Conservation (phyloP, 2,888 invertebrate species). For the Chamaedrilus cognettii region DNA sequence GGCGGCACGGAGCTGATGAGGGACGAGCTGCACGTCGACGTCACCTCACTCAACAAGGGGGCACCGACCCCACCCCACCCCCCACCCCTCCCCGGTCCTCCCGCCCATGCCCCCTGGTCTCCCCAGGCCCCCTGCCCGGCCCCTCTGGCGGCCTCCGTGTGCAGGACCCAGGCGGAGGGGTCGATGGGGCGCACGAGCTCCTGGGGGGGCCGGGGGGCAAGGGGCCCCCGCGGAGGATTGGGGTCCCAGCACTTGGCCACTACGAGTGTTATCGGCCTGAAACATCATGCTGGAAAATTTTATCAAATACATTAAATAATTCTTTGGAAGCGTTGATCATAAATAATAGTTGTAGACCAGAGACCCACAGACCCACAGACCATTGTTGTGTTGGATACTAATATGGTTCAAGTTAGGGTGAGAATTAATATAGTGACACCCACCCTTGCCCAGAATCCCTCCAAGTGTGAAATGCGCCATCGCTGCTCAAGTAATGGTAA, state of each 20-base stretch:
- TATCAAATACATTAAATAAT: too few relatives aligned
- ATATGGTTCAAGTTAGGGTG: too few relatives aligned
- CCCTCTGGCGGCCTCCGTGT: conserved; percentile 77
- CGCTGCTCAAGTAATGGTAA: too few relatives aligned
- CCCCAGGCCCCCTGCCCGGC: conserved; percentile 31
- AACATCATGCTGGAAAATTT: too few relatives aligned
- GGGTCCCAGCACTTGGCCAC: conserved; percentile 99
- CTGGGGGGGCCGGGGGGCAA: conserved; percentile 83
- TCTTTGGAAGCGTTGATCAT: too few relatives aligned
- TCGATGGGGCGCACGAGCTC: conserved; percentile 99
- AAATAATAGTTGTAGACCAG: too few relatives aligned
- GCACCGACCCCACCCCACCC: conserved; percentile 10
- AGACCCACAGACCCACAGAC: too few relatives aligned
- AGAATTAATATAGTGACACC: too few relatives aligned
- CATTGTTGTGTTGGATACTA: too few relatives aligned
- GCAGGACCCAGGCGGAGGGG: conserved; percentile 99
- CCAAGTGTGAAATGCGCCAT: too few relatives aligned
- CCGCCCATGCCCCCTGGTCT: not conserved
- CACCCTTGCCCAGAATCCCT: too few relatives aligned
- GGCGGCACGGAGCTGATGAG: conserved; percentile 74
- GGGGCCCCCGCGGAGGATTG: conserved; percentile 98
- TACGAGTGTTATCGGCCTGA: conserved; percentile 93
- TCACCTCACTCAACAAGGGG: conserved; percentile 54
- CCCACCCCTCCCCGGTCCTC: not conserved
- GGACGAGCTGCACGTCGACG: conserved; percentile 74